Evolutionary conservation across 2,888 invertebrate genomes (phyloP).

Genomic region (Graphium colonna): DNA sequence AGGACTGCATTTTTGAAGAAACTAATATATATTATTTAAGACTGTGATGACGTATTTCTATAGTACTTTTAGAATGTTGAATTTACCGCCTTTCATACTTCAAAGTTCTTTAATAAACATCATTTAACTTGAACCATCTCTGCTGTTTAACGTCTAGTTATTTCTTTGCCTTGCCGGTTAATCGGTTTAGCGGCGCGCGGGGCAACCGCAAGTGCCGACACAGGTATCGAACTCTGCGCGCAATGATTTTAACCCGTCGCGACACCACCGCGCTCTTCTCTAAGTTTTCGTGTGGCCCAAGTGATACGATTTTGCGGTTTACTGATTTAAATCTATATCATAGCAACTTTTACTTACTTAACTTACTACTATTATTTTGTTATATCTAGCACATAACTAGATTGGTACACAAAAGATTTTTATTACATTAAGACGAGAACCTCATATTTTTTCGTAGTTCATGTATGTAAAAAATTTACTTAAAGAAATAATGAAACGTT

Average conservation of each 20-base stretch:
- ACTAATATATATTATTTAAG: neutral
- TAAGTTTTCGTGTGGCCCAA: slow-evolving; percentile 36
- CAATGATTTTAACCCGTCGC: slow-evolving; percentile 55
- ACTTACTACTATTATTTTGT: too few relatives aligned
- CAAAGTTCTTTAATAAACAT: too few relatives aligned
- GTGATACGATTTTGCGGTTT: slow-evolving; percentile 10
- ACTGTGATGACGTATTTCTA: neutral
- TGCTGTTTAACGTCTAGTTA: neutral
- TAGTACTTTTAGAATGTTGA: neutral
- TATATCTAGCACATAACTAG: too few relatives aligned
- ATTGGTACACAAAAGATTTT: too few relatives aligned
- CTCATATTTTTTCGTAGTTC: too few relatives aligned
- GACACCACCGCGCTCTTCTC: slow-evolving; percentile 48
- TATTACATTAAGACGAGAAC: too few relatives aligned
- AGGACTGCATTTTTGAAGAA: too few relatives aligned
- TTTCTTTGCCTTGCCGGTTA: slow-evolving; percentile 6
- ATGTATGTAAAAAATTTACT: too few relatives aligned
- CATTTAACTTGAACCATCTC: too few relatives aligned
- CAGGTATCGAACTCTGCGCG: slow-evolving; percentile 41
- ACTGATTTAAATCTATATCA: too few relatives aligned
- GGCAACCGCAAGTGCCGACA: slow-evolving; percentile 32
- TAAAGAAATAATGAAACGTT: too few relatives aligned
- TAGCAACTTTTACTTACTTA: too few relatives aligned
- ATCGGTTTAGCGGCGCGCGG: slow-evolving; percentile 6
- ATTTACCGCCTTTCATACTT: neutral